phyloP scores from a whole-genome alignment of 2,113 vertebrate species.

The Cynoglossus semilaevis region DNA sequence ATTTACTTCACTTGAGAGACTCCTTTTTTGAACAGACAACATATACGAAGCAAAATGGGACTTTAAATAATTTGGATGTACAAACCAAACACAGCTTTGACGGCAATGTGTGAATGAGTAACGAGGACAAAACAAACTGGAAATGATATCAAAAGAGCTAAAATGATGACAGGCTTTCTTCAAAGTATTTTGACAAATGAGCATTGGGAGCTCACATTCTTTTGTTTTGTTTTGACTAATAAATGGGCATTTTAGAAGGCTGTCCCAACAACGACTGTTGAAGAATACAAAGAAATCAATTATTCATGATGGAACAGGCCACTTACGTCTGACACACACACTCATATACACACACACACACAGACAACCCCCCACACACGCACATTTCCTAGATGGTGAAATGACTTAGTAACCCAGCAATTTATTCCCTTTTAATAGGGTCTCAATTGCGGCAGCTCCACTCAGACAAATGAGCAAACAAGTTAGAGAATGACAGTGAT shows the following conservation, averaged over 20 bases:
- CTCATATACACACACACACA: slow-evolving; percentile 25
- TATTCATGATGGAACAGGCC: slow-evolving; percentile 68
- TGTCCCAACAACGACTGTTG: slow-evolving; percentile 67
- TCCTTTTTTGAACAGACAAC: no score
- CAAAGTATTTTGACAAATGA: slow-evolving; percentile 34
- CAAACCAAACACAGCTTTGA: no score
- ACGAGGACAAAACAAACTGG: slow-evolving; percentile 6
- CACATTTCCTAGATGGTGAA: slow-evolving; percentile 71
- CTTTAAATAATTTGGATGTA: no score
- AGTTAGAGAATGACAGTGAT: slow-evolving; percentile 79
- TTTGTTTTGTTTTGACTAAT: slow-evolving; percentile 67
- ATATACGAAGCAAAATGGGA: no score
- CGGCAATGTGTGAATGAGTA: no score
- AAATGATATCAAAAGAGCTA: slow-evolving; percentile 22
- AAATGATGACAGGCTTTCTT: slow-evolving; percentile 30
- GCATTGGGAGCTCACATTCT: slow-evolving; percentile 40
- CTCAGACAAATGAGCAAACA: slow-evolving; percentile 78
- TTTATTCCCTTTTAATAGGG: slow-evolving; percentile 80
- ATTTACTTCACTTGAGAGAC: no score
- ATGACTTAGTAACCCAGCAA: slow-evolving; percentile 78
- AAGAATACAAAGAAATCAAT: slow-evolving; percentile 68
- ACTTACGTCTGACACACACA: slow-evolving; percentile 53
- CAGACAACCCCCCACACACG: slow-evolving; percentile 27
- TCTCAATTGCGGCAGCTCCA: slow-evolving; percentile 71
- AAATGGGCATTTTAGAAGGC: slow-evolving; percentile 63